Evolutionary conservation across 2,888 invertebrate species (phyloP).

Genomic region (Meganola albula): DNA sequence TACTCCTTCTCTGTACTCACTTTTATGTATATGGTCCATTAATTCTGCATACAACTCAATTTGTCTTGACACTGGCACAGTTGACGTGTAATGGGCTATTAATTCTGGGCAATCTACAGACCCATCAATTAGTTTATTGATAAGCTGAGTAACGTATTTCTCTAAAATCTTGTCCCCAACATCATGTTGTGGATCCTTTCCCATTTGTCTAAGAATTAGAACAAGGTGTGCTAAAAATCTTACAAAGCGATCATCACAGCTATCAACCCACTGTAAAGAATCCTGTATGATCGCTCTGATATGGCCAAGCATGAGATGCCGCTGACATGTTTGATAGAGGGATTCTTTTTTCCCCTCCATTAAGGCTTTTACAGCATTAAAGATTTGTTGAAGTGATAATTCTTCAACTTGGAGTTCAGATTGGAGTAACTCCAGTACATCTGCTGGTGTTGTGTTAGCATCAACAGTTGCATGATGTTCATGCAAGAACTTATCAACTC

Average conservation of each 20-base stretch:
- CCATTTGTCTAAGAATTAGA: conserved; percentile 88
- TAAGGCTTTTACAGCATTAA: conserved; percentile 62
- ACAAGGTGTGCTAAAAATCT: conserved; percentile 92
- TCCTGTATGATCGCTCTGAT: conserved; percentile 84
- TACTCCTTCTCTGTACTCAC: conserved; percentile 81
- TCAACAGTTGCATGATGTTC: conserved; percentile 68
- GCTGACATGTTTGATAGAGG: conserved; percentile 87
- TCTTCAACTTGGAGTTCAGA: conserved; percentile 56
- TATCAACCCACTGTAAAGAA: conserved; percentile 81
- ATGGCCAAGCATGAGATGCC: conserved; percentile 90
- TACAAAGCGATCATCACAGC: conserved; percentile 76
- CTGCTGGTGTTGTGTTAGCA: conserved; percentile 59
- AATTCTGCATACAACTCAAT: conserved; percentile 81
- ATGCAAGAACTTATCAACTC: conserved; percentile 83
- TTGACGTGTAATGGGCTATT: conserved; percentile 91
- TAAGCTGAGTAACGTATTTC: conserved; percentile 83
- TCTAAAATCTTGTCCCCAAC: conserved; percentile 86
- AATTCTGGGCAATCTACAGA: conserved; percentile 83
- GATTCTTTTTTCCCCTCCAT: conserved; percentile 78
- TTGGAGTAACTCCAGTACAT: conserved; percentile 61
- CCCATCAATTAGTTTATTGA: conserved; percentile 70
- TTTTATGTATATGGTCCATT: conserved; percentile 81
- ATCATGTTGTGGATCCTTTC: conserved; percentile 82
- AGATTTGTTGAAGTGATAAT: conserved; percentile 59
- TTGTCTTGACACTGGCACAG: conserved; percentile 79